Evolutionary conservation across 2,113 vertebrate genomes (phyloP), one percentile per base, ranked within the genome.

Genomic region (Megaceryle maxima): DNA sequence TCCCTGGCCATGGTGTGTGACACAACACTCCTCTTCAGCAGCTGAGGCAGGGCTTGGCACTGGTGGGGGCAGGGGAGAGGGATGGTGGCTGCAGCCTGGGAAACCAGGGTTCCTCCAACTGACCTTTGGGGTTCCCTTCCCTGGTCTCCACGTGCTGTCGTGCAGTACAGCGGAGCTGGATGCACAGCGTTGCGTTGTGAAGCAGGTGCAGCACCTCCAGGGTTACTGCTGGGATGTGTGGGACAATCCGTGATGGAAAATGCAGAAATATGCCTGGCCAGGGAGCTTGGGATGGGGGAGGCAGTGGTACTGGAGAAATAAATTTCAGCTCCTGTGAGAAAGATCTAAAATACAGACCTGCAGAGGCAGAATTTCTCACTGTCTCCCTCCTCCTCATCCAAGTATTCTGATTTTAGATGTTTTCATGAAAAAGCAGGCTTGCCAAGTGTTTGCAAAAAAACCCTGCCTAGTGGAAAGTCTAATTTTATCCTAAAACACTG

Each of bases 401-500:
- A 78, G 24, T 48, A n/a, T 84, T 83, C 41, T 78, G 60, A 41
- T 81, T 91, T 69, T 67, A 75, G 59, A 46, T 48, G 24, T 31
- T 81, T 66, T n/a, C 53, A 83, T 53, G 50, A 44, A 91, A 81
- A 89, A 88, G 31, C 10, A 83, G 56, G n/a, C 48, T 91, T 90
- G 39, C 63, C 68, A 70, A 87, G 83, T 20, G 24, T 55, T 89
- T 70, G 29, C 48, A 31, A 62, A 80, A 74, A 48, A 63, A 39
- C 24, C 43, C 46, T 50, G 13, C n/a, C 59, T 63, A 8, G 33
- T 46, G 56, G 66, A 76, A 93, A 94, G 59, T 16, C 10, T 67
- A 7, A 9, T 84, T 81, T 91, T 64, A 33, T 72, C 37, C 33
- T 72, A 21, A 46, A 83, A 67, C 13, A 20, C 8, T 31, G 10